Conservation (phyloP, 2,797 vertebrate species). For the Sebastes wilsoni region DNA sequence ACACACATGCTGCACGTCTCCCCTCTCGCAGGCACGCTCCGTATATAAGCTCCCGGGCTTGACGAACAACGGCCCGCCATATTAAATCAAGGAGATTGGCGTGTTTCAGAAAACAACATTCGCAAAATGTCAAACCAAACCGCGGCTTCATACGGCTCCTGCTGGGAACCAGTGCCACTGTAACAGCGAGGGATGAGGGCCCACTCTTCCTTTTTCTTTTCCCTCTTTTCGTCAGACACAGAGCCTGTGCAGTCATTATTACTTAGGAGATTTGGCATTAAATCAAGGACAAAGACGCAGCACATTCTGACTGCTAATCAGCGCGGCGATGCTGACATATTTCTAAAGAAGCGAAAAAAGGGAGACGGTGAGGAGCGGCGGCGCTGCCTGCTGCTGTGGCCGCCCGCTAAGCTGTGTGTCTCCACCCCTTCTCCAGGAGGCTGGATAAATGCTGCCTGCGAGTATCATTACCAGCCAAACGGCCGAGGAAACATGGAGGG, state of each 20-base stretch:
- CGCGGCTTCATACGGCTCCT: constrained; percentile 51
- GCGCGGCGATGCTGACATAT: constrained; percentile 55
- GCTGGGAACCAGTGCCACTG: constrained; percentile 50
- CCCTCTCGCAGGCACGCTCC: constrained; percentile 21
- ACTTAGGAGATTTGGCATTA: constrained; percentile 73
- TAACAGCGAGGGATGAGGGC: constrained; percentile 43
- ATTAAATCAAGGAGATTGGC: constrained; percentile 78
- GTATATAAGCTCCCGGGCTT: constrained; percentile 53
- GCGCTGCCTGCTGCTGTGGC: constrained; percentile 23
- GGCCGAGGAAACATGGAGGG: constrained; percentile 38
- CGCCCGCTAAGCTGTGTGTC: constrained; percentile 39
- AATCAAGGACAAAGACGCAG: constrained; percentile 77
- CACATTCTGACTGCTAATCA: constrained; percentile 75
- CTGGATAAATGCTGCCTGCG: constrained; percentile 45
- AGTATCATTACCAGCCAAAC: constrained; percentile 53
- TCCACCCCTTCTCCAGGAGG: constrained; percentile 35
- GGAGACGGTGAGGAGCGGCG: constrained; percentile 28
- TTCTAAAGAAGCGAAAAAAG: constrained; percentile 57
- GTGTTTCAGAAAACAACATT: constrained; percentile 75
- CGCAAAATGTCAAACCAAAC: constrained; percentile 72
- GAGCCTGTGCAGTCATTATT: constrained; percentile 71
- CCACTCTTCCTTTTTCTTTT: constrained; percentile 41
- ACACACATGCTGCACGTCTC: constrained; percentile 11
- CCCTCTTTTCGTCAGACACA: constrained; percentile 42
- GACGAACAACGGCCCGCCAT: constrained; percentile 48